Evolutionary conservation across 2,113 vertebrate species (phyloP), one percentile per base, ranked within the genome.

Genomic region (Gorsachius goisagi): DNA sequence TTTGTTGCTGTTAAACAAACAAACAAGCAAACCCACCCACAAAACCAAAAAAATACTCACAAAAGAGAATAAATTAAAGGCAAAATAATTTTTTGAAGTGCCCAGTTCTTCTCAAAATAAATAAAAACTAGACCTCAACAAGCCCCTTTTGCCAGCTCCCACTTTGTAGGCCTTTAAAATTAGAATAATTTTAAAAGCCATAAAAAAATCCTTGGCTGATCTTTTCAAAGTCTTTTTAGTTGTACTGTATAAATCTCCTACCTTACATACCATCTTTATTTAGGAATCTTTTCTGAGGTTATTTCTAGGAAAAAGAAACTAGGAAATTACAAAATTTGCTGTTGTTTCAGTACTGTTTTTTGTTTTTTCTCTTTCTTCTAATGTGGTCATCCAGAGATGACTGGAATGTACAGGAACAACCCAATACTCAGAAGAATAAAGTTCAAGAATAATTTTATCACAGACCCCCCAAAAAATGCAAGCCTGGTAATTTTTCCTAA

Each of bases 391-490:
- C 49, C 55, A 12, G 39, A 84, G 53, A 33, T 3, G 24, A 68
- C 39, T 60, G 76, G 88, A 97, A 89, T 62, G 89, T 62, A 63
- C 90, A 95, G 58, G 37, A 92, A 62, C 62, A 85, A 83, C 58
- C 37, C 72, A 66, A 66, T 33, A 62, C 75, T 60, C 76, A 89
- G 77, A 67, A 93, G 56, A 93, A 91, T 53, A 75, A 85, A 92
- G 79, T 79, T 87, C 27, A 92, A 78, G 92, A 80, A 67, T 66
- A 66, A 93, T 94, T 95, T 85, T 92, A 91, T 95, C 81, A 75
- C 59, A 89, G 12, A 55, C 60, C 37, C 37, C 50, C 7, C 2
- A 52, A 81, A 44, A 95, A 64, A 78, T 11, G 52, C 58, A 95
- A 84, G 88, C 37, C 32, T 95, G 72, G 64, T 87, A 79, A 82